A percentile compares a stretch with the other conserved stretches of the same genome.
Evolutionary conservation across 2,888 invertebrate species (phyloP).

Genomic region (Ferrisia virgata): DNA sequence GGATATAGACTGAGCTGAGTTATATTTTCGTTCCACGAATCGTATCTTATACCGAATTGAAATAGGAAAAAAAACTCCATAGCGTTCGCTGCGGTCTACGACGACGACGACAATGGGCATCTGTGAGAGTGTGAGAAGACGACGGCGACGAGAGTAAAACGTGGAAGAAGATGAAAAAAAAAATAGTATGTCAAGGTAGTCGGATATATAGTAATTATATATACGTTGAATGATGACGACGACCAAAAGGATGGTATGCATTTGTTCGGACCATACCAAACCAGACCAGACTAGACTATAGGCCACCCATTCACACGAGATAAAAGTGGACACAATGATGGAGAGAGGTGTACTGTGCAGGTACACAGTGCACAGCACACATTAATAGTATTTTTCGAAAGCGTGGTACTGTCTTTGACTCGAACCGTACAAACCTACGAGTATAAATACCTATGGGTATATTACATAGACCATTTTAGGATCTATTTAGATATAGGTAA

Average conservation of each 20-base stretch:
- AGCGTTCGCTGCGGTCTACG: no score
- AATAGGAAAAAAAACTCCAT: no score
- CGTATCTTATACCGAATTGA: no score
- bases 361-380: no score
- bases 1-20: no score
- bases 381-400: not conserved
- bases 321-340: not conserved
- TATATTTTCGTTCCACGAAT: no score
- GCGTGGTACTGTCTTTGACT: not conserved
- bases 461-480: not conserved
- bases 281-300: no score
- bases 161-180: no score
- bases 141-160: not conserved
- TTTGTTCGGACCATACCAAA: not conserved
- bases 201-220: not conserved
- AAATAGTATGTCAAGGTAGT: constrained; percentile 8
- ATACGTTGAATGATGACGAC: not conserved
- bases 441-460: no score
- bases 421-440: not conserved
- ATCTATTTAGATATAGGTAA: not conserved
- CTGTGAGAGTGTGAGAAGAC: no score
- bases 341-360: not conserved
- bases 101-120: no score
- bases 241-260: not conserved
- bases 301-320: not conserved